phyloP scores from a whole-genome alignment of 2,888 invertebrate genomes.

The Didymodactylos carnosus region DNA sequence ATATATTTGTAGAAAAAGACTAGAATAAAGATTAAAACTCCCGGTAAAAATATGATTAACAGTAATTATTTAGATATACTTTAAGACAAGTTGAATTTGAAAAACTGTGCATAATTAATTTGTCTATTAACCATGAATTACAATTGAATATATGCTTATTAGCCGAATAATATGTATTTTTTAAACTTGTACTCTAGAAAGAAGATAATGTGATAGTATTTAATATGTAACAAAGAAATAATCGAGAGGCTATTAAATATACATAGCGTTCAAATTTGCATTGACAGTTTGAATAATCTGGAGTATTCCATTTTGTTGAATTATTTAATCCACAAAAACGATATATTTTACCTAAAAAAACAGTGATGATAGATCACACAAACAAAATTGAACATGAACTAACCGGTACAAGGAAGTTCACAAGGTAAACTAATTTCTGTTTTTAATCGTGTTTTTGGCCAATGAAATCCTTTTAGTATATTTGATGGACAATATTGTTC shows the following conservation, averaged over 20 bases:
- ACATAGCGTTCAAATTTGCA: not conserved
- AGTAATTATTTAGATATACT: too few species aligned
- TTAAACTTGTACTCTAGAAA: not conserved
- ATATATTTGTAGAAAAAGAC: too few species aligned
- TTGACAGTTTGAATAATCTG: not conserved
- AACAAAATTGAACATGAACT: not conserved
- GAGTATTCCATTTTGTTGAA: not conserved
- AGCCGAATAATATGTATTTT: not conserved
- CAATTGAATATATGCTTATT: not conserved
- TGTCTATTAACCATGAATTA: not conserved
- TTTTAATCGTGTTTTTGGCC: not conserved
- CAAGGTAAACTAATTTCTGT: not conserved
- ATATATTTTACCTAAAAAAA: not conserved
- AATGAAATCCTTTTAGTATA: not conserved
- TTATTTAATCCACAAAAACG: not conserved
- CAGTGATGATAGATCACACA: too few species aligned
- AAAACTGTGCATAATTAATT: too few species aligned
- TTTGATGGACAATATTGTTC: not conserved
- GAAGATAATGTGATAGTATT: not conserved
- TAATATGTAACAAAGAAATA: not conserved
- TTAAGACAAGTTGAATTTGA: too few species aligned
- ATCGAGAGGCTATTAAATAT: not conserved
- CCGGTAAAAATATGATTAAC: too few species aligned
- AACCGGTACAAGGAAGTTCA: not conserved
- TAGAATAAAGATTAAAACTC: too few species aligned